Percentiles rank a stretch among this genome's conserved stretches.
Evolutionary conservation across 2,113 vertebrate species (phyloP).

Genomic region (Bostrychus sinensis): DNA sequence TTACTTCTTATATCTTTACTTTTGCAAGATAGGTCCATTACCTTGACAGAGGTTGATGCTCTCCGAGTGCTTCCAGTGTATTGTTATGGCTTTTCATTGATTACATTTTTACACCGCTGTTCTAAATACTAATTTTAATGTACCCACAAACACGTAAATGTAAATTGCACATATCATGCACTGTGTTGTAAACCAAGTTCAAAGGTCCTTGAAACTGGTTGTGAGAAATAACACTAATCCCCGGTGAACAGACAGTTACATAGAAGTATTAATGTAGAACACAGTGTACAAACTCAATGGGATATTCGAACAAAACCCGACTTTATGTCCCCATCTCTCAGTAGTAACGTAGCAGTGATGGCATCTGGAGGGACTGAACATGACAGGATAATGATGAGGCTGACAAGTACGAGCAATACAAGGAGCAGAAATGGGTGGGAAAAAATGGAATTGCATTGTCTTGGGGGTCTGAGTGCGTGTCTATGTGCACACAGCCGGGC

Average conservation of each 20-base stretch:
- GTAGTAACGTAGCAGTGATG: slow-evolving; percentile 52
- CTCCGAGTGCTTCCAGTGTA: too few relatives aligned
- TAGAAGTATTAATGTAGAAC: slow-evolving; percentile 4
- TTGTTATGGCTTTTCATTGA: neutral
- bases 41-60: too few relatives aligned
- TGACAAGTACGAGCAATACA: slow-evolving; percentile 53
- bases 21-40: too few relatives aligned
- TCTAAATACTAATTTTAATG: neutral
- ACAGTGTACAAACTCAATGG: slow-evolving; percentile 1
- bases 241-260: neutral
- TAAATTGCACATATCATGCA: too few relatives aligned
- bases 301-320: slow-evolving; percentile 9
- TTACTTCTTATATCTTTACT: too few relatives aligned
- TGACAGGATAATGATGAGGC: slow-evolving; percentile 67
- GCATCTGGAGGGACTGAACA: slow-evolving; percentile 37
- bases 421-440: slow-evolving; percentile 25
- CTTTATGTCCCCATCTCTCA: slow-evolving; percentile 32
- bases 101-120: neutral
- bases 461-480: neutral
- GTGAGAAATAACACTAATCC: neutral
- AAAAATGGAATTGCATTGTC: neutral
- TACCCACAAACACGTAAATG: too few relatives aligned
- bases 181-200: too few relatives aligned
- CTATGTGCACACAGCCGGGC: neutral
- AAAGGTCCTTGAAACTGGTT: too few relatives aligned